phyloP scores from a whole-genome alignment of 2,113 vertebrate genomes.

The Malurus melanocephalus region DNA sequence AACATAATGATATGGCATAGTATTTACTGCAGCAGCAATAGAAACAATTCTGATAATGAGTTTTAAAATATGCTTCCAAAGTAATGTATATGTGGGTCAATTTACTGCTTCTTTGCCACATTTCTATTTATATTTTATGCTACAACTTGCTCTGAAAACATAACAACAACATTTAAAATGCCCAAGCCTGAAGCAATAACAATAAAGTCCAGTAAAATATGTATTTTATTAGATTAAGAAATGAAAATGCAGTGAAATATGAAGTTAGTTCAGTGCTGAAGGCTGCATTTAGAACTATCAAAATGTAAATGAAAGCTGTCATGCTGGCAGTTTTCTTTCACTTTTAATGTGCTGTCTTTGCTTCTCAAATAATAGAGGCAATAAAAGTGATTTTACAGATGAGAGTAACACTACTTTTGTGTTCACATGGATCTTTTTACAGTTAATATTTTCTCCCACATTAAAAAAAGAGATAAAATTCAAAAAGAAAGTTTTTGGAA shows the following conservation, averaged over 20 bases:
- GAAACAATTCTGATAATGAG: conserved; percentile 31
- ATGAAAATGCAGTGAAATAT: conserved; percentile 56
- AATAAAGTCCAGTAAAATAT: conserved; percentile 46
- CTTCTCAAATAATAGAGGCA: conserved; percentile 4
- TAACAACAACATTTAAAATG: conserved; percentile 32
- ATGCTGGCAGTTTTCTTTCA: conserved; percentile 43
- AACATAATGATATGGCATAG: conserved; percentile 6
- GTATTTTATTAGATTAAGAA: conserved; percentile 50
- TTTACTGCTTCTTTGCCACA: conserved; percentile 11
- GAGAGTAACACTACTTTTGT: background rate
- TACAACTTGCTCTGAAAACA: conserved; percentile 28
- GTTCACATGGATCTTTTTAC: background rate
- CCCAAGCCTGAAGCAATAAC: conserved; percentile 31
- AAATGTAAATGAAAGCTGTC: conserved; percentile 60
- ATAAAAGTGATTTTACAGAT: conserved; percentile 36
- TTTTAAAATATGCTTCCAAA: conserved; percentile 46
- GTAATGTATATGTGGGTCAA: conserved; percentile 25
- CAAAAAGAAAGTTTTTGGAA: background rate
- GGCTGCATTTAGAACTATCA: conserved; percentile 23
- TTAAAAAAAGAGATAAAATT: background rate
- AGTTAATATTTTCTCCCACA: background rate
- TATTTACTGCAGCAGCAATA: conserved; percentile 27
- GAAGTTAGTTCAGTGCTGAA: conserved; percentile 38
- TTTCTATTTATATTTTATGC: conserved; percentile 36
- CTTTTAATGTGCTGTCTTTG: conserved; percentile 48